Conservation (phyloP, 2,797 vertebrate genomes). For the Harpagifer antarcticus region DNA sequence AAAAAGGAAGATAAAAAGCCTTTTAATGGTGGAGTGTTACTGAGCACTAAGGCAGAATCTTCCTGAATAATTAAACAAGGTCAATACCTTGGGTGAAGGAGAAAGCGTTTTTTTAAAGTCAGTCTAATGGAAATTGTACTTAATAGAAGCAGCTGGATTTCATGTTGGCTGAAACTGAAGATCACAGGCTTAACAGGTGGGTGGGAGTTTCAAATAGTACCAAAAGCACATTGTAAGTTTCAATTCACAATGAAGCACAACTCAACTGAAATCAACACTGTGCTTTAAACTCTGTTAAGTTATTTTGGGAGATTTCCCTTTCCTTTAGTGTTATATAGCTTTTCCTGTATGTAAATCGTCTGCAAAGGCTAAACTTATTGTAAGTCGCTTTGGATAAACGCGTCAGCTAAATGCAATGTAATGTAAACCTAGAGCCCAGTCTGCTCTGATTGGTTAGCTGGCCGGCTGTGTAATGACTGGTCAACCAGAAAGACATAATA, state of each 20-base stretch:
- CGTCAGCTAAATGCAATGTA: too few relatives aligned
- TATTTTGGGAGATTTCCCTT: background rate
- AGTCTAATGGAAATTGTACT: slow-evolving; percentile 33
- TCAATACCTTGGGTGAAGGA: slow-evolving; percentile 68
- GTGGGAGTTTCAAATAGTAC: background rate
- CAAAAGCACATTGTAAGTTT: slow-evolving; percentile 1
- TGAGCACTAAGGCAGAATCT: slow-evolving; percentile 52
- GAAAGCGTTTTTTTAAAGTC: slow-evolving; percentile 38
- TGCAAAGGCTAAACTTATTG: too few relatives aligned
- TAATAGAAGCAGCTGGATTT: slow-evolving; percentile 31
- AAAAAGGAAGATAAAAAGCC: slow-evolving; percentile 44
- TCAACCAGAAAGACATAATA: too few relatives aligned
- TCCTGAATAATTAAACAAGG: slow-evolving; percentile 82
- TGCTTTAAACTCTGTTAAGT: background rate
- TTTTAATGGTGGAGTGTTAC: slow-evolving; percentile 32
- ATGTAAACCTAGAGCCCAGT: too few relatives aligned
- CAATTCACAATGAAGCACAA: background rate
- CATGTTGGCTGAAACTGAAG: slow-evolving; percentile 27
- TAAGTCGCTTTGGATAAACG: too few relatives aligned
- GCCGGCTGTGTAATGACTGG: too few relatives aligned
- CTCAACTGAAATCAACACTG: background rate
- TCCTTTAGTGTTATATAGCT: too few relatives aligned
- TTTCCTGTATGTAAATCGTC: too few relatives aligned
- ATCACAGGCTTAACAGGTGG: slow-evolving; percentile 18
- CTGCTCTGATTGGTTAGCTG: too few relatives aligned